Conservation (phyloP, 2,797 vertebrate genomes). For the Agapornis canus region DNA sequence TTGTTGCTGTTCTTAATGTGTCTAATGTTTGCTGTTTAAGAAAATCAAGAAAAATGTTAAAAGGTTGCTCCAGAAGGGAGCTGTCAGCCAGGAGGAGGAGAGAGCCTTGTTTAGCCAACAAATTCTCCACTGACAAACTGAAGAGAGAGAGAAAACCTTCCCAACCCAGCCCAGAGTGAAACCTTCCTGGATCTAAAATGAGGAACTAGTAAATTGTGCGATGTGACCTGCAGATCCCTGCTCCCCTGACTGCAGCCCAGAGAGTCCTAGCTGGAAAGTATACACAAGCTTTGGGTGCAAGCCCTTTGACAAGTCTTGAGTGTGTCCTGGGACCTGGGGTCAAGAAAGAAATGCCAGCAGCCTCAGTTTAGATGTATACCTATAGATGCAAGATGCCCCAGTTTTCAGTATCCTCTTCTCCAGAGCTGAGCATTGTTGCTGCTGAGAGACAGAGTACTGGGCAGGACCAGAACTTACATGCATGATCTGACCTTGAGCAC, state of each 20-base stretch:
- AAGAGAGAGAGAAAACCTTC: background rate
- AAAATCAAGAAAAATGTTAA: slow-evolving; percentile 80
- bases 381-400: background rate
- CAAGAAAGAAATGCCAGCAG: background rate
- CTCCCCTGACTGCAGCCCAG: background rate
- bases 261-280: background rate
- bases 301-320: background rate
- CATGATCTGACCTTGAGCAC: background rate
- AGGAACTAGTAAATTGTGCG: accelerated
- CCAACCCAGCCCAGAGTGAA: background rate
- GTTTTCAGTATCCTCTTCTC: background rate
- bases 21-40: slow-evolving; percentile 78
- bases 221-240: background rate
- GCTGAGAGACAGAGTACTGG: background rate
- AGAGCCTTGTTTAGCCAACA: background rate
- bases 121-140: background rate
- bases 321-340: background rate
- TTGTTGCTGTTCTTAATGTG: slow-evolving; percentile 78
- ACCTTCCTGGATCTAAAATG: background rate
- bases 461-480: background rate
- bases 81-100: slow-evolving; percentile 2
- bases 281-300: accelerated
- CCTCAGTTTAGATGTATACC: background rate
- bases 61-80: slow-evolving; percentile 64
- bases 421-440: background rate